Evolutionary conservation across 2,797 vertebrate species (phyloP).

Genomic region (Chiloscyllium punctatum): DNA sequence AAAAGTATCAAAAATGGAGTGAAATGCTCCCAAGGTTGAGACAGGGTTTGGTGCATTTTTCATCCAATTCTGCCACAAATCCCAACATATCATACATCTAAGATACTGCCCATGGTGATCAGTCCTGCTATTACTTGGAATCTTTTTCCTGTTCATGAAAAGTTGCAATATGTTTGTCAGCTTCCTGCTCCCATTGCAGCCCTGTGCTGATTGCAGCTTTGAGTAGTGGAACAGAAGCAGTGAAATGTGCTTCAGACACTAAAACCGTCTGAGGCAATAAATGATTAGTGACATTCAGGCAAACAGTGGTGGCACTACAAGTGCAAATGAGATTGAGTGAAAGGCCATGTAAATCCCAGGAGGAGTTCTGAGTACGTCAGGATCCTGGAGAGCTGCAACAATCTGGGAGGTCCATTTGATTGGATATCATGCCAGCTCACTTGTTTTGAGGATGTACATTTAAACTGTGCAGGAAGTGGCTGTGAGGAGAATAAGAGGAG

Average conservation of each 20-base stretch:
- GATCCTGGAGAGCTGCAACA: neutral
- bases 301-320: neutral
- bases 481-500: neutral
- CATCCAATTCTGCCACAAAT: too few relatives aligned
- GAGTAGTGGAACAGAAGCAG: neutral
- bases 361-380: neutral
- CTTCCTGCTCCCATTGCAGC: neutral
- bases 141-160: neutral
- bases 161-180: neutral
- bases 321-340: neutral
- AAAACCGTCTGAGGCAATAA: neutral
- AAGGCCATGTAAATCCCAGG: neutral
- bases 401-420: neutral
- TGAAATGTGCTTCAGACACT: neutral
- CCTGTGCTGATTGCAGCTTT: neutral
- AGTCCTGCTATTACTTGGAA: neutral
- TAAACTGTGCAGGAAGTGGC: neutral
- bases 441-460: neutral
- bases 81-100: too few relatives aligned
- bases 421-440: neutral
- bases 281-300: neutral
- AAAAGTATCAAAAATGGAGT: too few relatives aligned
- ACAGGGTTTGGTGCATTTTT: too few relatives aligned
- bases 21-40: too few relatives aligned
- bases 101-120: too few relatives aligned